phyloP scores from a whole-genome alignment of 2,888 invertebrate genomes.

The Heteropelma amictum region DNA sequence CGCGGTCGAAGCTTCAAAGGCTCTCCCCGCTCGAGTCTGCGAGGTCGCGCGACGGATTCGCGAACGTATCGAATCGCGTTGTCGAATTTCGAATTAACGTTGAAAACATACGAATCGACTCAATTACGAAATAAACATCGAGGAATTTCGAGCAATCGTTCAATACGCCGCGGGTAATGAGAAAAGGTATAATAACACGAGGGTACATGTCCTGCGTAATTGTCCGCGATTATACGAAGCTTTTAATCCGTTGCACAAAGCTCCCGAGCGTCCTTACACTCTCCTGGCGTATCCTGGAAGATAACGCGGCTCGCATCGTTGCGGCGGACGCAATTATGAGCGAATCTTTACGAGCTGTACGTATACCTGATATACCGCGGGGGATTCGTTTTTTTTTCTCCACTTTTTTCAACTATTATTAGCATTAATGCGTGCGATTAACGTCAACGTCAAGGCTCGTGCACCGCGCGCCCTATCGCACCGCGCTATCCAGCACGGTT shows the following conservation, averaged over 20 bases:
- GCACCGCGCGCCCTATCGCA: too few relatives aligned
- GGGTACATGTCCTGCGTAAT: background rate
- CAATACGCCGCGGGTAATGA: too few relatives aligned
- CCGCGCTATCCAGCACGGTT: too few relatives aligned
- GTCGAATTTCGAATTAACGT: too few relatives aligned
- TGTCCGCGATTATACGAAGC: background rate
- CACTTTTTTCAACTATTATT: slow-evolving; percentile 64
- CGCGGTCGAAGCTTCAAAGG: too few relatives aligned
- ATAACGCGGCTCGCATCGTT: slow-evolving; percentile 22
- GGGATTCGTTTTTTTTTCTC: slow-evolving; percentile 31
- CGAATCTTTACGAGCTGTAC: slow-evolving; percentile 57
- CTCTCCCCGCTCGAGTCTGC: too few relatives aligned
- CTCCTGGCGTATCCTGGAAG: slow-evolving; percentile 11
- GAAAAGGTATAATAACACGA: background rate
- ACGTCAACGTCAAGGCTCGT: slow-evolving; percentile 73
- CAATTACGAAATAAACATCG: too few relatives aligned
- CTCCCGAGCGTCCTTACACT: slow-evolving; percentile 18
- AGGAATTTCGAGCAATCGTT: too few relatives aligned
- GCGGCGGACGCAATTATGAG: slow-evolving; percentile 64
- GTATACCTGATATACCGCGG: slow-evolving; percentile 55
- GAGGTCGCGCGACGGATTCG: too few relatives aligned
- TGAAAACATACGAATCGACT: too few relatives aligned
- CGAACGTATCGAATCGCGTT: too few relatives aligned
- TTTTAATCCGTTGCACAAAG: slow-evolving; percentile 22
- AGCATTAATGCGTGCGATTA: slow-evolving; percentile 73